Conservation (phyloP, 2,113 vertebrate genomes). For the Amazona vittata region DNA sequence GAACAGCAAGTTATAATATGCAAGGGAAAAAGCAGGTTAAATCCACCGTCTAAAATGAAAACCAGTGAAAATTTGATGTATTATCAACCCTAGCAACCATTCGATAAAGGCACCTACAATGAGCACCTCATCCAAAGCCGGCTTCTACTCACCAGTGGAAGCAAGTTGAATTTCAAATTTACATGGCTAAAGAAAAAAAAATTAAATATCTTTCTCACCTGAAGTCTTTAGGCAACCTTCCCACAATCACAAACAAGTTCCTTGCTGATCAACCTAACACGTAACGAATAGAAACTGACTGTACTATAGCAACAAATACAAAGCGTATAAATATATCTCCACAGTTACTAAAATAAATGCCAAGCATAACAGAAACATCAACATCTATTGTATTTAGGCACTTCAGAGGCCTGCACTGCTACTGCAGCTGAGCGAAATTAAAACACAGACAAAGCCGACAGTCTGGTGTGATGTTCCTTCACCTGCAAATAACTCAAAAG, state of each 20-base stretch:
- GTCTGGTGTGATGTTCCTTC: background rate
- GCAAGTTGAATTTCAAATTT: background rate
- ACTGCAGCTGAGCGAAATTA: background rate
- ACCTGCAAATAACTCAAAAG: background rate
- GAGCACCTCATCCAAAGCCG: background rate
- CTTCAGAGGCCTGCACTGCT: rapidly evolving
- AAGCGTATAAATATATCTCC: background rate
- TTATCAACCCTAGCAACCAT: background rate
- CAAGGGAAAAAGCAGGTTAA: background rate
- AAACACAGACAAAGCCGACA: background rate
- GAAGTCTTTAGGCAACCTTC: background rate
- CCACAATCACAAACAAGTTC: background rate
- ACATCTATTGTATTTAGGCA: background rate
- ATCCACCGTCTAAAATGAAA: background rate
- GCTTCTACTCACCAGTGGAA: background rate
- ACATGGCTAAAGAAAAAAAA: background rate
- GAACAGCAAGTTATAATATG: background rate
- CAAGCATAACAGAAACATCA: background rate
- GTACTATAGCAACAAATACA: background rate
- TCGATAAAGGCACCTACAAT: background rate
- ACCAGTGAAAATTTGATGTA: background rate
- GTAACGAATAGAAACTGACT: background rate
- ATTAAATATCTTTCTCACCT: background rate
- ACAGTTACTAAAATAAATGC: background rate
- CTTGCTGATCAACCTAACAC: background rate